Evolutionary conservation across 2,888 invertebrate species (phyloP).

Genomic region (Eupithecia centaureata): DNA sequence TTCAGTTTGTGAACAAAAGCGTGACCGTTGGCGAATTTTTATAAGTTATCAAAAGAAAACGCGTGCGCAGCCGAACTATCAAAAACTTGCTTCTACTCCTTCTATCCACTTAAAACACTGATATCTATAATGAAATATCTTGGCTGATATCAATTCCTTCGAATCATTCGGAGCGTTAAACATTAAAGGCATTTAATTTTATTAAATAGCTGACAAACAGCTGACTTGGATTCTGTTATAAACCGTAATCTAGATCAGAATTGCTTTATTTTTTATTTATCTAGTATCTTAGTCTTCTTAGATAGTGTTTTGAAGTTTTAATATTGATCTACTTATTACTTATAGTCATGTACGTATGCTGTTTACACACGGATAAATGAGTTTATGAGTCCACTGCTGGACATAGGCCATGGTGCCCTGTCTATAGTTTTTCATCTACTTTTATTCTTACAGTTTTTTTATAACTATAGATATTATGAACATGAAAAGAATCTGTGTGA

Average conservation of each 20-base stretch:
- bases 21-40: neutral
- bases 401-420: too few relatives aligned
- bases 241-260: neutral
- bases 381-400: too few relatives aligned
- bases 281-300: neutral
- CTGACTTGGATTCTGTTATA: conserved; percentile 9
- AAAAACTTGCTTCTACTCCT: neutral
- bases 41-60: neutral
- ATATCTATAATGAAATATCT: conserved; percentile 24
- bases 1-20: neutral
- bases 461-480: neutral
- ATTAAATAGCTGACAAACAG: neutral
- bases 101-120: neutral
- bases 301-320: neutral
- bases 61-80: neutral
- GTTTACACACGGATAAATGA: too few relatives aligned
- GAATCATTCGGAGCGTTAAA: conserved; percentile 21
- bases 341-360: too few relatives aligned
- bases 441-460: neutral
- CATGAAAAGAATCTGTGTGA: neutral
- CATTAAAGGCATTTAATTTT: neutral
- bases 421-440: too few relatives aligned
- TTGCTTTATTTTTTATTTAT: neutral
- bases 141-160: conserved; percentile 18
- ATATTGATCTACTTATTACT: too few relatives aligned